Percentiles rank a stretch among this genome's conserved stretches.
phyloP scores from a whole-genome alignment of 2,888 invertebrate genomes.

The Rhodophaea formosa region DNA sequence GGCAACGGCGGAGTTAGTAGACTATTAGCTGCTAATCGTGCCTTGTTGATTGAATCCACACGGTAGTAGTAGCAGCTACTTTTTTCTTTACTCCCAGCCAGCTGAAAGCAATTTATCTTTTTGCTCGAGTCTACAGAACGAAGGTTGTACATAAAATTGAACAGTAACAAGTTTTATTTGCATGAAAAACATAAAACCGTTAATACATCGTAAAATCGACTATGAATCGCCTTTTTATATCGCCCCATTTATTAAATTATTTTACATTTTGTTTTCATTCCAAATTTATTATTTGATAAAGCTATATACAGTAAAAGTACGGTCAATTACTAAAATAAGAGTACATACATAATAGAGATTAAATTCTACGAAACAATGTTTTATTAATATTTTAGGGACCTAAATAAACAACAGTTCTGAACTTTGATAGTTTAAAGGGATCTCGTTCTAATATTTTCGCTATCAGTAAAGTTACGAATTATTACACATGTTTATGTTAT shows the following conservation, averaged over 20 bases:
- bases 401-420: constrained; percentile 4
- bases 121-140: not conserved
- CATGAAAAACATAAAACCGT: constrained; percentile 3
- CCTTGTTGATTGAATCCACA: no score
- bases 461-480: not conserved
- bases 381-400: not conserved
- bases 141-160: not conserved
- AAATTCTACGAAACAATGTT: constrained; percentile 2
- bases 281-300: not conserved
- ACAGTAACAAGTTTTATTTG: constrained; percentile 4
- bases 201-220: constrained; percentile 6
- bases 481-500: not conserved
- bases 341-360: not conserved
- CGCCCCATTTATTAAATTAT: not conserved
- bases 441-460: not conserved
- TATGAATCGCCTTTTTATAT: not conserved
- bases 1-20: no score
- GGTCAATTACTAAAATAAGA: not conserved
- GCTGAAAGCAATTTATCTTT: not conserved
- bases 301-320: not conserved
- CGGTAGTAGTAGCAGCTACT: no score
- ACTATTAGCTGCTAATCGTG: no score
- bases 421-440: constrained; percentile 9
- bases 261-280: not conserved
- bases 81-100: no score